Percentiles rank a stretch among this genome's conserved stretches.
Evolutionary conservation across 2,888 invertebrate genomes (phyloP).

Genomic region (Drosophila mayaguana): DNA sequence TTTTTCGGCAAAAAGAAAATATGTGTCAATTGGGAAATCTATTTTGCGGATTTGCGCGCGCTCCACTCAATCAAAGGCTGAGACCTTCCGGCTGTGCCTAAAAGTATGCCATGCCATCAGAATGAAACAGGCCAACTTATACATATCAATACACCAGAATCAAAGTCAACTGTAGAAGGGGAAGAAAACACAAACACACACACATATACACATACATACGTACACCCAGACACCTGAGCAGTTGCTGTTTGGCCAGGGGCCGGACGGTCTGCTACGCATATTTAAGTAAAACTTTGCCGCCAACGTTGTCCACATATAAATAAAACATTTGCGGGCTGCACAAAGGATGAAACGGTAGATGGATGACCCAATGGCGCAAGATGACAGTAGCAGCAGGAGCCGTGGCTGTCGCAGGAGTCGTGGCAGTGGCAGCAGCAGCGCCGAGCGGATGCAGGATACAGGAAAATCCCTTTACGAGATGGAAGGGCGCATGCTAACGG

Average conservation of each 20-base stretch:
- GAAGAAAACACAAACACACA: neutral
- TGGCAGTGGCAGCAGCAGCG: neutral
- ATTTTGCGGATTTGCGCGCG: conserved; percentile 79
- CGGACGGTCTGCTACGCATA: conserved; percentile 61
- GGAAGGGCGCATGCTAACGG: conserved; percentile 50
- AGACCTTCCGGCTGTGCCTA: conserved; percentile 58
- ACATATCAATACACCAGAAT: conserved; percentile 53
- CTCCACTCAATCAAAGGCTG: conserved; percentile 76
- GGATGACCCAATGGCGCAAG: conserved; percentile 82
- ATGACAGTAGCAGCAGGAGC: conserved; percentile 66
- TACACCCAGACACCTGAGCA: conserved; percentile 59
- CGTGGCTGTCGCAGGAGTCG: conserved; percentile 3
- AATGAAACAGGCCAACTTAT: conserved; percentile 13
- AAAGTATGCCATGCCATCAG: conserved; percentile 61
- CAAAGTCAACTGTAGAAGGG: conserved; percentile 26
- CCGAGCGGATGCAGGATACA: conserved; percentile 66
- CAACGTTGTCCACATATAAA: conserved; percentile 78
- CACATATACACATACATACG: conserved; percentile 2
- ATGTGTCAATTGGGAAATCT: conserved; percentile 81
- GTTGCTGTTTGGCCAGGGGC: conserved; percentile 17
- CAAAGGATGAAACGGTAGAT: conserved; percentile 77
- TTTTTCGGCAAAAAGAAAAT: conserved; percentile 55
- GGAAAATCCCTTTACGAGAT: conserved; percentile 80
- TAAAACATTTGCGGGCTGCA: conserved; percentile 79
- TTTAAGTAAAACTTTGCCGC: conserved; percentile 73